phyloP scores from a whole-genome alignment of 2,113 vertebrate species.

The Asarcornis scutulata region DNA sequence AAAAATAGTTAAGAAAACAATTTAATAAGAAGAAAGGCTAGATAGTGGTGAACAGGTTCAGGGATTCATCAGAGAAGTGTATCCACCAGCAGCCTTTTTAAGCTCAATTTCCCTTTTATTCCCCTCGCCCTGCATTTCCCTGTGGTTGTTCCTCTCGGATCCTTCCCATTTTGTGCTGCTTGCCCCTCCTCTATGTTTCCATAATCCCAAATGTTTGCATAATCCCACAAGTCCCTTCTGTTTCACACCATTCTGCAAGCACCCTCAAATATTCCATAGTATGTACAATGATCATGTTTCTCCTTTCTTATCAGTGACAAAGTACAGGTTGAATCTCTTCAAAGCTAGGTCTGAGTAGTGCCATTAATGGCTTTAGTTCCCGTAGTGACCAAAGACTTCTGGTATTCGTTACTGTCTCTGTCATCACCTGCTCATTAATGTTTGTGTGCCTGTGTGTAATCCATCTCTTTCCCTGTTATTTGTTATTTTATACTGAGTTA shows the following conservation, averaged over 20 bases:
- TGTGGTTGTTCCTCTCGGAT: fast-evolving
- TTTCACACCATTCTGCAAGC: background rate
- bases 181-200: background rate
- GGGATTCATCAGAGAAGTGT: background rate
- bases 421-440: background rate
- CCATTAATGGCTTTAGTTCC: background rate
- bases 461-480: background rate
- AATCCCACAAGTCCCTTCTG: background rate
- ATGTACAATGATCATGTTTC: background rate
- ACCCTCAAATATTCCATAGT: background rate
- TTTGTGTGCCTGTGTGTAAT: background rate
- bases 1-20: background rate
- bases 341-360: background rate
- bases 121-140: background rate
- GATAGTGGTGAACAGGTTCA: background rate
- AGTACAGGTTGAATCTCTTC: background rate
- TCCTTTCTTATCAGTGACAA: background rate
- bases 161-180: background rate
- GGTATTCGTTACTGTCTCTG: background rate
- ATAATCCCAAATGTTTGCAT: background rate
- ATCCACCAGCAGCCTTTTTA: background rate
- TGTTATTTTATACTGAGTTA: background rate
- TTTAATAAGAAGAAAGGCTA: background rate
- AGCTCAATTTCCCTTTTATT: background rate
- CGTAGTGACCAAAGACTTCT: background rate